These are phyloP conservation scores for Schrankia costaestrigalis DNA, from an alignment of 2,888 invertebrate genomes.

Conservation along the genomic window DNA sequence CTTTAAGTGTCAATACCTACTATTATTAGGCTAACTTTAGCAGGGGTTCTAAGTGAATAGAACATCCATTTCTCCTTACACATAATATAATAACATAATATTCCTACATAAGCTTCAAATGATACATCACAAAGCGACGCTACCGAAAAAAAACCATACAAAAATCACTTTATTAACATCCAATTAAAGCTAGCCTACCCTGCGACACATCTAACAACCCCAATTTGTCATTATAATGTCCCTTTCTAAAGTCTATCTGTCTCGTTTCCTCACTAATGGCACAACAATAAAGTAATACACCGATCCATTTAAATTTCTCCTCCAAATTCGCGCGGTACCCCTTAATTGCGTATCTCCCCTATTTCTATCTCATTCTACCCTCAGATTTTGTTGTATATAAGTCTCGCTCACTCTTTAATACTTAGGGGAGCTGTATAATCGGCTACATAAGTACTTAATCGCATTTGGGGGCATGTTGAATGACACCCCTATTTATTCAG, in stretches of 20 bases:
- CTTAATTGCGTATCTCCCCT: conserved; percentile 75
- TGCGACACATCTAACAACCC: conserved; percentile 43
- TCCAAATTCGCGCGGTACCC: conserved; percentile 71
- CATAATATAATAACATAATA: background rate
- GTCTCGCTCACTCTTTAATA: conserved; percentile 48
- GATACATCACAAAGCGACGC: conserved; percentile 6
- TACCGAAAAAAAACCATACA: conserved; percentile 16
- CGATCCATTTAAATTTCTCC: conserved; percentile 76
- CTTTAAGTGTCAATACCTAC: no score
- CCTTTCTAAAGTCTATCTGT: conserved; percentile 39
- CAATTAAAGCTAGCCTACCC: conserved; percentile 31
- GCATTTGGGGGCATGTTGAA: conserved; percentile 69
- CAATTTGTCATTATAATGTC: conserved; percentile 51
- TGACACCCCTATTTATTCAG: conserved; percentile 72
- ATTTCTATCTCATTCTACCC: conserved; percentile 42
- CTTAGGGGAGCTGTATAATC: conserved; percentile 64
- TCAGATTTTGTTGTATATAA: conserved; percentile 24
- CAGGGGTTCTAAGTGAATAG: no score
- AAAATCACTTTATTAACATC: conserved; percentile 36
- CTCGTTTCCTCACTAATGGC: conserved; percentile 67
- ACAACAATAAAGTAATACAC: conserved; percentile 79
- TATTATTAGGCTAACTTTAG: no score
- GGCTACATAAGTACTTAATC: conserved; percentile 79
- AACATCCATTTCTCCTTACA: no score
- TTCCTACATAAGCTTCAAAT: background rate